Evolutionary conservation across 2,797 vertebrate species (phyloP).

Genomic region (Iguana delicatissima): DNA sequence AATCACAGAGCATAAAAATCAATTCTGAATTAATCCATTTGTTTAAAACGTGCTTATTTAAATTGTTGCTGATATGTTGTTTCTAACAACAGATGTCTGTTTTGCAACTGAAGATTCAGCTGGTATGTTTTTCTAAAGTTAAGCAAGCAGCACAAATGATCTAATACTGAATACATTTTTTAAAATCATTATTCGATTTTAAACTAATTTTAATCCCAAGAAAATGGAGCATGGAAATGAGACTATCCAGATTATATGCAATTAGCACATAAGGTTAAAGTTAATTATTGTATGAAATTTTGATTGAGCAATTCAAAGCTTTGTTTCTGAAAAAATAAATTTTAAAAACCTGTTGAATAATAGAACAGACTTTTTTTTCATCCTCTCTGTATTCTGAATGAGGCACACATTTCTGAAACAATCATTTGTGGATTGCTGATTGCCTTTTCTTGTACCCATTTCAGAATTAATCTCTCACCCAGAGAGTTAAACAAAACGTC

Average conservation of each 20-base stretch:
- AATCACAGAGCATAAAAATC: conserved; percentile 70
- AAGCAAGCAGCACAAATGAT: conserved; percentile 61
- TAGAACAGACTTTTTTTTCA: conserved; percentile 17
- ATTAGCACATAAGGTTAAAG: not conserved
- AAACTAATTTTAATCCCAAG: not conserved
- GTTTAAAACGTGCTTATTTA: conserved; percentile 72
- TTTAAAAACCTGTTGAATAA: not conserved
- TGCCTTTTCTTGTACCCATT: conserved; percentile 58
- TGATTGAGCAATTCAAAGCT: conserved; percentile 3
- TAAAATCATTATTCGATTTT: not conserved
- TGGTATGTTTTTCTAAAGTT: conserved; percentile 53
- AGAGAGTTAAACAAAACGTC: conserved; percentile 66
- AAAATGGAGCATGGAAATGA: not conserved
- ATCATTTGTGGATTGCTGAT: conserved; percentile 44
- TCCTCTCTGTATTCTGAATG: conserved; percentile 36
- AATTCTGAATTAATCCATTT: conserved; percentile 69
- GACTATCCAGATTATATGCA: not conserved
- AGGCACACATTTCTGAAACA: conserved; percentile 45
- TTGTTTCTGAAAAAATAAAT: not conserved
- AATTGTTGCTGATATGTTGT: conserved; percentile 59
- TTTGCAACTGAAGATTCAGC: conserved; percentile 54
- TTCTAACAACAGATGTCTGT: conserved; percentile 66
- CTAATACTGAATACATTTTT: conserved; percentile 45
- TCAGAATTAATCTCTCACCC: conserved; percentile 53
- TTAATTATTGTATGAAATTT: not conserved